Evolutionary conservation across 2,113 vertebrate species (phyloP).

Genomic region (Dasyornis broadbenti): DNA sequence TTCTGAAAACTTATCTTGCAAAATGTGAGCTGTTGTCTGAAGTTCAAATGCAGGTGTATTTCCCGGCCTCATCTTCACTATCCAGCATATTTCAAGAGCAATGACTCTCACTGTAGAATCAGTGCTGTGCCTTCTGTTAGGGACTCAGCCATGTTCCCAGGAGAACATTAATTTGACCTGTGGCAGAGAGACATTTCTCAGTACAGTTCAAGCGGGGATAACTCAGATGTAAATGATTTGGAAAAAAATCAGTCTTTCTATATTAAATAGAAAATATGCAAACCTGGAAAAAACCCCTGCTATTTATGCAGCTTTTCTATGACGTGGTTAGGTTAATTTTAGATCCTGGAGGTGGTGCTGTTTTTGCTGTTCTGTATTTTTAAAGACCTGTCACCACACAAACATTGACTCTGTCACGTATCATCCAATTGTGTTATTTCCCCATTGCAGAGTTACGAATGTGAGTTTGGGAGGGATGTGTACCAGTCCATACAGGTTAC

Average conservation of each 20-base stretch:
- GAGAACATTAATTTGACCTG: neutral
- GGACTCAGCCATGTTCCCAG: neutral
- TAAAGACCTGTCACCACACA: neutral
- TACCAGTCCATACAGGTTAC: neutral
- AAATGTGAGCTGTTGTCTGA: neutral
- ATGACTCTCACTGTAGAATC: neutral
- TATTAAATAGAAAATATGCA: neutral
- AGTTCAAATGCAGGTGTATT: neutral
- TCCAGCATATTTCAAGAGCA: neutral
- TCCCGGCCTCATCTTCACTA: neutral
- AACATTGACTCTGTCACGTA: neutral
- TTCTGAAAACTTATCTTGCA: neutral
- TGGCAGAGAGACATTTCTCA: neutral
- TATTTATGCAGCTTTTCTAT: neutral
- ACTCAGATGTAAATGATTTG: neutral
- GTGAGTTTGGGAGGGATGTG: neutral
- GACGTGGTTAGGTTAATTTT: slow-evolving; percentile 34
- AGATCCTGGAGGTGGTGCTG: slow-evolving; percentile 39
- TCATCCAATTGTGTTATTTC: neutral
- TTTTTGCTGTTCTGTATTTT: slow-evolving; percentile 24
- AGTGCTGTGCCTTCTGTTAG: neutral
- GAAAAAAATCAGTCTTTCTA: neutral
- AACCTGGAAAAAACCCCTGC: neutral
- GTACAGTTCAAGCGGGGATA: neutral
- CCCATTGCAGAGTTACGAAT: neutral